phyloP scores from a whole-genome alignment of 2,113 vertebrate genomes.

The Trinectes maculatus region DNA sequence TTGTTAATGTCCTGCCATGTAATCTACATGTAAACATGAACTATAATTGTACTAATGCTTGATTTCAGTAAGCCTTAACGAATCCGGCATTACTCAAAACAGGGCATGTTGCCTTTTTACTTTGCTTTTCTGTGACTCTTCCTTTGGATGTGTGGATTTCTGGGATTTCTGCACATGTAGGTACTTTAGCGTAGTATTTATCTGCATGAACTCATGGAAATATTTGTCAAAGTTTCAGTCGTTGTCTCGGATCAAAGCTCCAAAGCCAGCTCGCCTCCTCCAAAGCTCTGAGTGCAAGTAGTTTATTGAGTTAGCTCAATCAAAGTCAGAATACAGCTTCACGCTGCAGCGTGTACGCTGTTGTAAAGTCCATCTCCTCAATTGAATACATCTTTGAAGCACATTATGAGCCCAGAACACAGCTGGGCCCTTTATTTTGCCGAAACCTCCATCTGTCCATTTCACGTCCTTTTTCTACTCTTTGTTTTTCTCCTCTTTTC shows the following conservation, averaged over 20 bases:
- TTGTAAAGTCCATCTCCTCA: constrained; percentile 29
- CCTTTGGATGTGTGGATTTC: constrained; percentile 37
- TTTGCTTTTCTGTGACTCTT: constrained; percentile 7
- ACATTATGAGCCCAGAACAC: constrained; percentile 39
- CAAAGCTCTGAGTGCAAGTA: background rate
- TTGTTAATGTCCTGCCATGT: constrained; percentile 46
- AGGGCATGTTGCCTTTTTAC: constrained; percentile 6
- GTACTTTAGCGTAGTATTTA: constrained; percentile 32
- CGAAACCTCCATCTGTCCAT: constrained; percentile 32
- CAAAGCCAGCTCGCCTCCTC: constrained; percentile 7
- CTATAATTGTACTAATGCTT: constrained; percentile 17
- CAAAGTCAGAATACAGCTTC: background rate
- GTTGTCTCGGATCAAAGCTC: constrained; percentile 36
- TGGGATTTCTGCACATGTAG: constrained; percentile 52
- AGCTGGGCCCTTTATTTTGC: constrained; percentile 6
- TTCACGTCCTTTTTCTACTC: background rate
- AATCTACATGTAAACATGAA: constrained; percentile 59
- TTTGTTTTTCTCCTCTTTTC: constrained; percentile 10
- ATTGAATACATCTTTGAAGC: constrained; percentile 40
- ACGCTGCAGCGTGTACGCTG: background rate
- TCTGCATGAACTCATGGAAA: constrained; percentile 56
- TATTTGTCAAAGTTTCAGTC: constrained; percentile 49
- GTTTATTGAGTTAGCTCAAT: constrained; percentile 3
- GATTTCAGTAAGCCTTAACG: constrained; percentile 46
- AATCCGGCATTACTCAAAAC: constrained; percentile 26